A percentile compares a stretch with the other conserved stretches of the same genome.
Conservation (phyloP, 2,113 vertebrate genomes). For the Etheostoma cragini region DNA sequence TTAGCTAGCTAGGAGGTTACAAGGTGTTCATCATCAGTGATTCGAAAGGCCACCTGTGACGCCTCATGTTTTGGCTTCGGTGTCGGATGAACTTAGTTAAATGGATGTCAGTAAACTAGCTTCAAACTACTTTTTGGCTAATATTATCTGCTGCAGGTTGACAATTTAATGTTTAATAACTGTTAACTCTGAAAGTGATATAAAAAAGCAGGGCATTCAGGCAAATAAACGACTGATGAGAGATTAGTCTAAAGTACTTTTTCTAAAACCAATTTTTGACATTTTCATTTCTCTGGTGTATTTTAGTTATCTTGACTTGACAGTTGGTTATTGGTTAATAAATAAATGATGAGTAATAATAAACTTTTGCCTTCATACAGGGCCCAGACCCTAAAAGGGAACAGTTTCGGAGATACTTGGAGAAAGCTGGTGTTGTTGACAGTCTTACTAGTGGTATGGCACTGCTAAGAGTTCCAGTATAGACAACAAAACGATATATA, state of each 20-base stretch:
- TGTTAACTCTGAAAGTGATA: background rate
- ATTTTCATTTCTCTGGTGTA: background rate
- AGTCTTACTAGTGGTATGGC: constrained; percentile 91
- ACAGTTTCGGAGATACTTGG: constrained; percentile 95
- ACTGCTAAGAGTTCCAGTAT: too few relatives aligned
- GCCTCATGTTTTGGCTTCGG: background rate
- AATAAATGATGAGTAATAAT: background rate
- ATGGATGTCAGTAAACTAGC: background rate
- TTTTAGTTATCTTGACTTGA: background rate
- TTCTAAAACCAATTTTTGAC: background rate
- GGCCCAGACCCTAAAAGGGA: constrained; percentile 91
- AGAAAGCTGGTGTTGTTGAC: constrained; percentile 93
- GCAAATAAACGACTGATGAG: background rate
- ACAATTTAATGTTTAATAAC: background rate
- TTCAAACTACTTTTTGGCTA: background rate
- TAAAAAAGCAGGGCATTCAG: background rate
- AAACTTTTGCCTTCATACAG: constrained; percentile 68
- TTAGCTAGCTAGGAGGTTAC: background rate
- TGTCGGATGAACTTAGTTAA: background rate
- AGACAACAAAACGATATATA: too few relatives aligned
- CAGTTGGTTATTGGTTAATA: too few relatives aligned
- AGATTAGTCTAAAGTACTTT: background rate
- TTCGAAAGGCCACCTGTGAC: background rate
- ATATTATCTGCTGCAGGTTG: background rate
- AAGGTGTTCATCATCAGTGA: background rate